Evolutionary conservation across 2,888 invertebrate genomes (phyloP), one percentile per base, ranked within the genome.

Genomic region (Lepidonotus clava): DNA sequence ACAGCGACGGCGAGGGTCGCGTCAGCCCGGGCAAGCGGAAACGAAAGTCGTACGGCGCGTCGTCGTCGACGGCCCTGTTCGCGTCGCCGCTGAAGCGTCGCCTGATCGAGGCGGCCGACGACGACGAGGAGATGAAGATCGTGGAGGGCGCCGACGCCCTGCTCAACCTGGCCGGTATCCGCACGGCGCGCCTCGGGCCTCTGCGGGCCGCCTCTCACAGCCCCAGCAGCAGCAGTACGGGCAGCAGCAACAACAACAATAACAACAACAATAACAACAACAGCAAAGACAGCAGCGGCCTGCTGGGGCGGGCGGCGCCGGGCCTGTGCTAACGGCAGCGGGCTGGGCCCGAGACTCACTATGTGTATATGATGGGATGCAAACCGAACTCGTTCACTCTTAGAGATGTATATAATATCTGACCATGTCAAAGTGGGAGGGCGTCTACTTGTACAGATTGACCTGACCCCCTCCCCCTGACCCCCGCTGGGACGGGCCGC

Each of bases 81-180:
- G 24, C 84, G 5, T 24, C 53, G 24, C 84, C 87, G 1, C 14
- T 71, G 18, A 76, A 76, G 38, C 61, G 89, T 86, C 34, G 86
- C 5, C 38, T 46, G 21, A 66, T 83, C 51, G 24, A 51, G 14
- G 80, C 77, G 38, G 92, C 92, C 76, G 86, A 86, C 40, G 93
- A 93, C 77, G 93, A 93, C n/a, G 94, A 94, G 88, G 91, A 93
- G 88, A 91, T 96, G 89, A 96, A 96, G 91, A 96, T 97, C 89
- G 96, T 96, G 66, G 97, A 97, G 93, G 97, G 97, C 87, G 97
- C 97, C 0, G 97, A 97, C 91, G 97, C 97, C 0, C 94, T 97
- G 88, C 94, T 97, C 71, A 97, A 97, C 92, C 95, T 97, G 86
- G 97, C 97, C 0, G 96, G 96, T 6, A 95, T 95, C 56, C 93